Evolutionary conservation across 2,797 vertebrate genomes (phyloP).

Genomic region (Lophius americanus): DNA sequence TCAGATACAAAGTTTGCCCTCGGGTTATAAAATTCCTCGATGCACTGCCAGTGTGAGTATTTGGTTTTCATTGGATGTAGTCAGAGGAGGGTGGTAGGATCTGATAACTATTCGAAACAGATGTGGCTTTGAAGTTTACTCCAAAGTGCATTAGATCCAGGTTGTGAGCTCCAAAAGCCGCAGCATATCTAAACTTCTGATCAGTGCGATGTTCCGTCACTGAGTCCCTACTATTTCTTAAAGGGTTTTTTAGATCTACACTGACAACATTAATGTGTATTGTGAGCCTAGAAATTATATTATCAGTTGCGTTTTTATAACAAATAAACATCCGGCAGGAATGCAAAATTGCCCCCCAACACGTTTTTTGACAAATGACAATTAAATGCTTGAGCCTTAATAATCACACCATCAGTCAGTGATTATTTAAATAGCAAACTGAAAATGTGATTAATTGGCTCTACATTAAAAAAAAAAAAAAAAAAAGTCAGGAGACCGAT

Average conservation of each 20-base stretch:
- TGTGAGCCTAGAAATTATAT: background rate
- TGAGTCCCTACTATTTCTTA: background rate
- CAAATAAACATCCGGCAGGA: background rate
- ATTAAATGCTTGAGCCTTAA: background rate
- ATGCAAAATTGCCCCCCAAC: conserved; percentile 11
- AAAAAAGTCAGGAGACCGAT: too few species aligned
- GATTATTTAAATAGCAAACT: conserved; percentile 10
- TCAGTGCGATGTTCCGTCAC: background rate
- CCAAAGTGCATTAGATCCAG: background rate
- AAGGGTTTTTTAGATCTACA: background rate
- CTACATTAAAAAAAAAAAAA: too few species aligned
- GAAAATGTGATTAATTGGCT: too few species aligned
- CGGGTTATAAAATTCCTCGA: background rate
- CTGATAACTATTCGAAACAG: background rate
- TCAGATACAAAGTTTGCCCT: conserved; percentile 4
- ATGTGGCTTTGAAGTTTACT: background rate
- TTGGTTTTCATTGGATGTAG: background rate
- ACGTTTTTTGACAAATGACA: conserved; percentile 47
- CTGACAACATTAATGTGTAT: background rate
- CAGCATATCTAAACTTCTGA: background rate
- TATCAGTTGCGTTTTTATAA: background rate
- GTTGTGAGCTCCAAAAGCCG: background rate
- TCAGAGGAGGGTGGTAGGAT: background rate
- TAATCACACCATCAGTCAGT: background rate
- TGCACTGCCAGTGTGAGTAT: background rate